A percentile compares a stretch with the other conserved stretches of the same genome.
phyloP scores from a whole-genome alignment of 2,797 vertebrate species.

The Rachycentron canadum region DNA sequence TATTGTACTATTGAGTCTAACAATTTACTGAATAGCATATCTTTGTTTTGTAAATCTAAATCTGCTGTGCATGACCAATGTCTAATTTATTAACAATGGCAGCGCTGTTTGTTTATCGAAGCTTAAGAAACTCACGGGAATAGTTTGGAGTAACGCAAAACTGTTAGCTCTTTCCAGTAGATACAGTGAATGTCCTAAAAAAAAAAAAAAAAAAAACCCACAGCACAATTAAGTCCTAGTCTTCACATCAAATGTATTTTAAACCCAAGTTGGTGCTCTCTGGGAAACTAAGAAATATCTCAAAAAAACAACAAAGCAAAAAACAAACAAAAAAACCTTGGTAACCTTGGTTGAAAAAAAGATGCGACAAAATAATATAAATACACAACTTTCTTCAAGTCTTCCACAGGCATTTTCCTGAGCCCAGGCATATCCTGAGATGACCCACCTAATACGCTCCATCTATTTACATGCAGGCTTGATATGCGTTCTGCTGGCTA shows the following conservation, averaged over 20 bases:
- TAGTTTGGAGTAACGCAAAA: slow-evolving; percentile 46
- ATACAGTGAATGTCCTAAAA: slow-evolving; percentile 32
- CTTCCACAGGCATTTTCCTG: slow-evolving; percentile 19
- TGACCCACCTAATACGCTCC: slow-evolving; percentile 33
- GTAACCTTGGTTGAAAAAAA: not conserved
- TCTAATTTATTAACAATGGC: slow-evolving; percentile 61
- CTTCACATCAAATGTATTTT: slow-evolving; percentile 13
- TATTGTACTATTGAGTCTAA: slow-evolving; percentile 34
- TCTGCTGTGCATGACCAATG: slow-evolving; percentile 68
- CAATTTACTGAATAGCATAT: slow-evolving; percentile 52
- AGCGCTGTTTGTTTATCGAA: slow-evolving; percentile 56
- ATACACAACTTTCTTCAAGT: slow-evolving; percentile 10
- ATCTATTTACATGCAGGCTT: slow-evolving; percentile 46
- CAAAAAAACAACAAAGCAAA: slow-evolving; percentile 19
- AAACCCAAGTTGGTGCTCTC: slow-evolving; percentile 14
- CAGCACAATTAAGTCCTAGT: slow-evolving; percentile 4
- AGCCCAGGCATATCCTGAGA: slow-evolving; percentile 19
- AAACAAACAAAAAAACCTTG: slow-evolving; percentile 1
- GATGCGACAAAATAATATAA: not conserved
- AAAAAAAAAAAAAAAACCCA: slow-evolving; percentile 1
- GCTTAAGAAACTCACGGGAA: slow-evolving; percentile 59
- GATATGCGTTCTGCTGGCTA: slow-evolving; percentile 29
- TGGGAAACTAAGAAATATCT: slow-evolving; percentile 13
- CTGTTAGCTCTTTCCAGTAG: slow-evolving; percentile 5
- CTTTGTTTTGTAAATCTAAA: slow-evolving; percentile 58